Base-by-base conservation (phyloP, 2,797 vertebrate genomes). In the Benthosema pterotum region DNA sequence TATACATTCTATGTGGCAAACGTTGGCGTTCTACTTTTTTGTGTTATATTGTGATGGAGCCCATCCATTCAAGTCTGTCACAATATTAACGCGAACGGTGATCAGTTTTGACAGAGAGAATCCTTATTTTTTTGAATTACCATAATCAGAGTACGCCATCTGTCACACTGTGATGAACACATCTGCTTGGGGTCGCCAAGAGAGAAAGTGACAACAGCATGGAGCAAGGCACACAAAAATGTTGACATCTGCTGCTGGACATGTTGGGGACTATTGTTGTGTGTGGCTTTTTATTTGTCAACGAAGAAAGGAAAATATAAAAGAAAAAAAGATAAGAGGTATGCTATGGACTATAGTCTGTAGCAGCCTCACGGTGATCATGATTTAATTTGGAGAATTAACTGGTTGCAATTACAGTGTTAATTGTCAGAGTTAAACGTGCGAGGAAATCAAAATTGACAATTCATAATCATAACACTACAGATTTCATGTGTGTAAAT, bases 121-220 rank as follows among this genome's bases (percentile, higher is more conserved):
- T 15, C 22, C 57, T 55, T n/a, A 16, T 22, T 62, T 68, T 45
- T 8, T 52, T 67, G 77, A 77, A 89, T 89, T 82, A 88, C 75
- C 88, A 88, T 88, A 86, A 89, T 89, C 82, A 89, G 87, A 91
- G 82, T 73, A 55, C 74, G 75, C 91, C 91, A 92, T 91, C 91
- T 92, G 91, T 91, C 90, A 88, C 80, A 77, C 78, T 85, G 84
- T 85, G 88, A 87, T 82, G 77, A 88, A 88, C 87, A 89, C 89
- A 89, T 89, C 89, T 89, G 88, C 70, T 90, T 72, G 78, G 78
- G 75, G 86, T 83, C 58, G 74, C 79, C 78, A 83, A 49, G 52
- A 38, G 63, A 72, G 79, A 89, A n/a, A 83, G 80, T 88, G 88
- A 92, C 89, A 89, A 92, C 89, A 89, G 88, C 85, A 86, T 83